Base-by-base conservation (phyloP, 2,888 invertebrate species). In the Subacronicta megacephala region DNA sequence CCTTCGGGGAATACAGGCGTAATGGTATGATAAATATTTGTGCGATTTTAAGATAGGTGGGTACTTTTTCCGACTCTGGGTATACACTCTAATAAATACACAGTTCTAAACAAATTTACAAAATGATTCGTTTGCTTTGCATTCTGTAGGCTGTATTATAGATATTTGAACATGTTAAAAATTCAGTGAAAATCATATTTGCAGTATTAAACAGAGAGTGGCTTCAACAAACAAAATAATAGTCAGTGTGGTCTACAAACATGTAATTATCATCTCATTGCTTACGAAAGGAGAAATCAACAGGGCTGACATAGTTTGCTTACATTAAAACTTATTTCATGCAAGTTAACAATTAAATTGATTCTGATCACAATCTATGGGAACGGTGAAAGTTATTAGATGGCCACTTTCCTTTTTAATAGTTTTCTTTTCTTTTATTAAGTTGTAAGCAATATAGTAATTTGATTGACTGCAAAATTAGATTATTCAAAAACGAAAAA, bases 301-400 rank as follows among this genome's bases (percentile, higher is more conserved):
- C 20, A 43, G 69, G 43, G 20, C 26, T 43, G 54, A 33, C 60
- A 56, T 36, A 49, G 40, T 70, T 58, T 42, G 31, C 16, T 57
- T 31, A 55, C 17, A 68, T 54, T 61, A 52, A 61, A 61, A 45
- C 59, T 70, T 62, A 67, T 75, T 73, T 75, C 67, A 75, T 64
- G 73, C 67, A 63, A 54, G 45, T 71, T 71, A 73, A 71, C 64
- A 75, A 65, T 51, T 53, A 71, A 71, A 73, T 73, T 58, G 65
- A 62, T 75, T 72, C 62, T 29, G 67, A 73, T 61, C 61, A 71
- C 60, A 57, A 62, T 65, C 49, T 52, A 51, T 40, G 56, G 31
- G 13, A 35, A 42, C 17, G 41, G 71, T 44, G 75, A 75, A 75
- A 75, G 75, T 62, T 53, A 45, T 43, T 17, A 7, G 17, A 15